A percentile compares a stretch with the other conserved stretches of the same genome.
phyloP scores from a whole-genome alignment of 2,113 vertebrate species.

The Rhagologus leucostigma region DNA sequence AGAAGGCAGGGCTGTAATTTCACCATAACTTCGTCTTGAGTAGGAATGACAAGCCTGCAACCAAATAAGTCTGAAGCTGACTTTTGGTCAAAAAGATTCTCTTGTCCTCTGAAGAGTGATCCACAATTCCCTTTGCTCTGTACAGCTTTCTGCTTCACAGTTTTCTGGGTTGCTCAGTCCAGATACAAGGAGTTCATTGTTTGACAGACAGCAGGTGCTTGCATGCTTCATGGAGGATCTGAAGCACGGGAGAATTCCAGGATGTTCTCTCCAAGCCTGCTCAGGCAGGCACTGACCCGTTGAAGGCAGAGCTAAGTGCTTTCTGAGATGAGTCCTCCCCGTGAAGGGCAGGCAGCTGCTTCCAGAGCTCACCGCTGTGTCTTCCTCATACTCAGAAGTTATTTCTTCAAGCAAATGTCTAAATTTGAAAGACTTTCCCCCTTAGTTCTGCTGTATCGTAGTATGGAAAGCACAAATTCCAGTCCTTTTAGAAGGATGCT shows the following conservation, averaged over 20 bases:
- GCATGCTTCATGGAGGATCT: not conserved
- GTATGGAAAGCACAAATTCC: not conserved
- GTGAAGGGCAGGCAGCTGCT: not conserved
- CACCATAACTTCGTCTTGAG: not conserved
- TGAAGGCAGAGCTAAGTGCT: not conserved
- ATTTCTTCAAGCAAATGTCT: not conserved
- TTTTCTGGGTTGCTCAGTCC: not conserved
- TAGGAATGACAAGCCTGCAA: not conserved
- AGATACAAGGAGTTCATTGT: not conserved
- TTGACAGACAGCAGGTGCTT: not conserved
- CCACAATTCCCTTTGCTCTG: not conserved
- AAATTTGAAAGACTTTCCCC: fast-evolving
- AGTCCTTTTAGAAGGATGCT: not conserved
- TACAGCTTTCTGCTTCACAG: not conserved
- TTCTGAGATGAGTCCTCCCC: not conserved
- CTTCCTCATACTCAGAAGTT: not conserved
- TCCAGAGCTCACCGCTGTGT: not conserved
- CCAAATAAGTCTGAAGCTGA: not conserved
- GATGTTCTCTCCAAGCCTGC: not conserved
- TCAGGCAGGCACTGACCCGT: not conserved
- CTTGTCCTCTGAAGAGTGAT: not conserved
- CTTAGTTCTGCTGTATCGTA: not conserved
- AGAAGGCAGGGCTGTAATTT: not conserved
- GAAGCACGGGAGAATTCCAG: not conserved
- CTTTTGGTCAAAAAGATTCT: not conserved